Conservation (phyloP, 37 sponge, comb jelly and placozoan species). For the Agelas oroides region DNA sequence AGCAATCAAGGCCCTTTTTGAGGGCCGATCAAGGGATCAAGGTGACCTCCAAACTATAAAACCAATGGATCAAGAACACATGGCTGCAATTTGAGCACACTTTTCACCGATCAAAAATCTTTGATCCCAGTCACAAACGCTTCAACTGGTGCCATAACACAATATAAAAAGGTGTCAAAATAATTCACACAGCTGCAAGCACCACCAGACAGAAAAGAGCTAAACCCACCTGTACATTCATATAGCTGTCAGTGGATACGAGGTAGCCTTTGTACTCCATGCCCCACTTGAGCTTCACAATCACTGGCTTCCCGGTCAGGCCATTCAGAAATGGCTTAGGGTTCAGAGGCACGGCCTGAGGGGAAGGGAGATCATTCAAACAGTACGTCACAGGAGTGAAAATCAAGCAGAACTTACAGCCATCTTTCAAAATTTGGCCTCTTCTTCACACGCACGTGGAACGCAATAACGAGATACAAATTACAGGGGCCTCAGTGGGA, state of each 20-base stretch:
- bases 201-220: background rate
- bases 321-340: slow-evolving; percentile 98
- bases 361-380: background rate
- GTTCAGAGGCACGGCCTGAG: slow-evolving; percentile 89
- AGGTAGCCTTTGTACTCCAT: slow-evolving; percentile 99
- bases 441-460: background rate
- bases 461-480: background rate
- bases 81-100: too few relatives aligned
- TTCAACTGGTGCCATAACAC: too few relatives aligned
- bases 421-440: background rate
- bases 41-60: too few relatives aligned
- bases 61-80: too few relatives aligned
- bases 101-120: background rate
- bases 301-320: slow-evolving; percentile 97
- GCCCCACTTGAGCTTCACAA: slow-evolving; percentile 99
- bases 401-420: slow-evolving; percentile 9
- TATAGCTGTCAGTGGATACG: slow-evolving; percentile 96
- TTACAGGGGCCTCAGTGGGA: background rate
- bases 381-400: background rate
- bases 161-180: too few relatives aligned
- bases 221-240: slow-evolving; percentile 90
- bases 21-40: too few relatives aligned
- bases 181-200: too few relatives aligned
- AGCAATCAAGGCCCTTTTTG: too few relatives aligned
- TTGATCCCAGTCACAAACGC: too few relatives aligned